Conservation (phyloP, 2,797 vertebrate species). For the Tiaroga cobitis region DNA sequence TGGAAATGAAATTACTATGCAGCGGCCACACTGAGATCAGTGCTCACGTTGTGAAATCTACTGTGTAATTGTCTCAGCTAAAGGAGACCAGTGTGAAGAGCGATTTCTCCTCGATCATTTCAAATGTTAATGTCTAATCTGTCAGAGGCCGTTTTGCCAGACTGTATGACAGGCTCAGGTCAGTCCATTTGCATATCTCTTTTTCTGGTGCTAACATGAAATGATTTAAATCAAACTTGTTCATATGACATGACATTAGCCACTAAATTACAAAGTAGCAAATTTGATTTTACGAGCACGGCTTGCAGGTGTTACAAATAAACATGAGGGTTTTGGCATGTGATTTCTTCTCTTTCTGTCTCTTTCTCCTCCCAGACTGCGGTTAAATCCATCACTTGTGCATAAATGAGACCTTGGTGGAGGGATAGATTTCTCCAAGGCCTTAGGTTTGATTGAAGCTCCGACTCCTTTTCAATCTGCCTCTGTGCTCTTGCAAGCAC, state of each 20-base stretch:
- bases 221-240: constrained; percentile 42
- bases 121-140: constrained; percentile 57
- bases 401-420: constrained; percentile 73
- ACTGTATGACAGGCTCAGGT: constrained; percentile 9
- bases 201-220: neutral
- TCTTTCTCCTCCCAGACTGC: constrained; percentile 55
- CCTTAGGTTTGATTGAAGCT: constrained; percentile 76
- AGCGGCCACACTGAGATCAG: constrained; percentile 39
- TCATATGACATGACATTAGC: constrained; percentile 29
- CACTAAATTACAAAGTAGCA: constrained; percentile 40
- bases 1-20: constrained; percentile 60
- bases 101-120: constrained; percentile 36
- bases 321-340: constrained; percentile 30
- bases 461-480: constrained; percentile 73
- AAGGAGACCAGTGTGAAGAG: constrained; percentile 56
- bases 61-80: constrained; percentile 59
- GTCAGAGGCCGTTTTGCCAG: constrained; percentile 34
- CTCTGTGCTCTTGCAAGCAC: constrained; percentile 62
- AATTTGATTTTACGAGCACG: constrained; percentile 30
- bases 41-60: constrained; percentile 51
- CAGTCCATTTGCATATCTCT: constrained; percentile 28
- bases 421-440: constrained; percentile 68
- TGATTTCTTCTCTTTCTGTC: constrained; percentile 45
- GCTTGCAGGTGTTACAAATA: constrained; percentile 32
- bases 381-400: constrained; percentile 71